Conservation (phyloP, 2,113 vertebrate genomes). For the Sciurus niger region DNA sequence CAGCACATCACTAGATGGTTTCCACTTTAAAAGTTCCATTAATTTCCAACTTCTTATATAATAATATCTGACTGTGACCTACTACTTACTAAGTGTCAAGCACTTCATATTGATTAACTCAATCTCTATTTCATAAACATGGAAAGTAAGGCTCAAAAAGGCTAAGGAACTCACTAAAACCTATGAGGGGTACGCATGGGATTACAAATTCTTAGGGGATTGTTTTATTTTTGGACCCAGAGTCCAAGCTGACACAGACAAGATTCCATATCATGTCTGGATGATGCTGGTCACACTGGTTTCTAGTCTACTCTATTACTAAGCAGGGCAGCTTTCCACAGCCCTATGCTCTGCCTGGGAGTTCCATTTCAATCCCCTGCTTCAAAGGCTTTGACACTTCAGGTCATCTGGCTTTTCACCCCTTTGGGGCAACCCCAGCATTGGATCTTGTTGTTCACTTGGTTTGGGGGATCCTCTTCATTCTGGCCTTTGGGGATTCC, state of each 20-base stretch:
- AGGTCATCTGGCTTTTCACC: neutral
- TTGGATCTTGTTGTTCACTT: neutral
- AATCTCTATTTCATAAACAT: slow-evolving; percentile 44
- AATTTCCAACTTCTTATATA: neutral
- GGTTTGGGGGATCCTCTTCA: neutral
- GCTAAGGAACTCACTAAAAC: slow-evolving; percentile 4
- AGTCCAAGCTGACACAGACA: slow-evolving; percentile 29
- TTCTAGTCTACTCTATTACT: slow-evolving; percentile 31
- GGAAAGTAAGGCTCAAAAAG: slow-evolving; percentile 3
- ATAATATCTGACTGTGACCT: neutral
- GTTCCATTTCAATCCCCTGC: neutral
- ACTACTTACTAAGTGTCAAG: neutral
- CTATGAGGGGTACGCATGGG: neutral
- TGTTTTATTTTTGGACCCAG: neutral
- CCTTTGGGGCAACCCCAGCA: neutral
- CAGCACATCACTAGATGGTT: neutral
- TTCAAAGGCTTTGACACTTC: neutral
- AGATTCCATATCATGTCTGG: neutral
- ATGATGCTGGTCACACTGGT: neutral
- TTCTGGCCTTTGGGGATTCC: neutral
- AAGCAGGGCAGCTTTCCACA: neutral
- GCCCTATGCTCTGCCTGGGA: neutral
- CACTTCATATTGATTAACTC: neutral
- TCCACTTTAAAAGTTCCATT: neutral
- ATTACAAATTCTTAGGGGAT: slow-evolving; percentile 32